Conservation (phyloP, 2,888 invertebrate genomes). For the Drosophila atripex region DNA sequence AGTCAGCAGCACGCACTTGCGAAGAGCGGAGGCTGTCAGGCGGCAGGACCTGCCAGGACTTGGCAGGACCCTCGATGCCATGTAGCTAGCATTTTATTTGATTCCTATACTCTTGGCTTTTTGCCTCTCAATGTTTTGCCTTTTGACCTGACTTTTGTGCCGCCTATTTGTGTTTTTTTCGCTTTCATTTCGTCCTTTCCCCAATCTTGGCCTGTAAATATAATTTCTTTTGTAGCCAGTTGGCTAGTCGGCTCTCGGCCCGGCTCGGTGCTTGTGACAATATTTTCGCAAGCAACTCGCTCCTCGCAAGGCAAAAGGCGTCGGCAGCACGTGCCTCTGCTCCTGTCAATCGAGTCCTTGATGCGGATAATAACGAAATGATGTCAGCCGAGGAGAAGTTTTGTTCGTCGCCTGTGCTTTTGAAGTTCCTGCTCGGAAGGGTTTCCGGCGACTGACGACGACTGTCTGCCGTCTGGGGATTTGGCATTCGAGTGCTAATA, state of each 20-base stretch:
- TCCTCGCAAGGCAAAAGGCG: slow-evolving; percentile 64
- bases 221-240: slow-evolving; percentile 71
- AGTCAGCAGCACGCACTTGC: slow-evolving; percentile 53
- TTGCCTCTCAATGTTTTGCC: slow-evolving; percentile 16
- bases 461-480: slow-evolving; percentile 17
- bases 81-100: slow-evolving; percentile 76
- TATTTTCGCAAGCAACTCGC: slow-evolving; percentile 66
- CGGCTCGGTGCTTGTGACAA: slow-evolving; percentile 65
- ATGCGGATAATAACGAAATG: slow-evolving; percentile 80
- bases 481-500: slow-evolving; percentile 64
- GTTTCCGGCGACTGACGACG: slow-evolving; percentile 21
- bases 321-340: slow-evolving; percentile 71
- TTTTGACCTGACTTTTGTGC: slow-evolving; percentile 21
- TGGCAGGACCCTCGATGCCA: slow-evolving; percentile 57
- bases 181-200: slow-evolving; percentile 5
- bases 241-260: slow-evolving; percentile 52
- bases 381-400: slow-evolving; percentile 66
- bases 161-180: slow-evolving; percentile 66
- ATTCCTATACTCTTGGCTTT: slow-evolving; percentile 42
- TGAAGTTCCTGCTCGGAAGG: slow-evolving; percentile 52
- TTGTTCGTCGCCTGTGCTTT: slow-evolving; percentile 45
- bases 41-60: slow-evolving; percentile 36
- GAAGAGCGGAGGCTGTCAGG: slow-evolving; percentile 20
- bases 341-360: slow-evolving; percentile 76
- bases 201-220: slow-evolving; percentile 51